A percentile compares a stretch with the other conserved stretches of the same genome.
Evolutionary conservation across 2,888 invertebrate species (phyloP).

Genomic region (Andricus curvator): DNA sequence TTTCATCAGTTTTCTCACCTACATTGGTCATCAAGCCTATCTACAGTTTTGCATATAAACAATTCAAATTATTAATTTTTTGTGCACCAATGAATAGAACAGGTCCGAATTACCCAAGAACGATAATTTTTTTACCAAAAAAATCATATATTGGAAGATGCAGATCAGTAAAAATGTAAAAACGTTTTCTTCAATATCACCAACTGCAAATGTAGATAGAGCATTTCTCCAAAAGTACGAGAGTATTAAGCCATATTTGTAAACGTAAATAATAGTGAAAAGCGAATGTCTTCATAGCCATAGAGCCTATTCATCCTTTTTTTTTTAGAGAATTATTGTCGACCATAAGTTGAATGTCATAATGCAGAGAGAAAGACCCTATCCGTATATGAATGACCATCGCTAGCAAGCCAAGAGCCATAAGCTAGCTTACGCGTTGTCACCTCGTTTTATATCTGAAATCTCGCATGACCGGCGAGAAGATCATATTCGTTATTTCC

Average conservation of each 20-base stretch:
- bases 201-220: no score
- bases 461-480: slow-evolving; percentile 32
- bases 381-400: slow-evolving; percentile 20
- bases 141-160: no score
- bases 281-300: not conserved
- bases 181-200: not conserved
- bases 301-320: slow-evolving; percentile 4
- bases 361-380: slow-evolving; percentile 4
- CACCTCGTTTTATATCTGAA: slow-evolving; percentile 53
- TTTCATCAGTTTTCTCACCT: no score
- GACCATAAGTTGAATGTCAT: slow-evolving; percentile 16
- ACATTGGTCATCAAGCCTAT: no score
- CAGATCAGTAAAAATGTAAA: not conserved
- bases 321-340: slow-evolving; percentile 10
- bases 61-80: no score
- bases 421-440: slow-evolving; percentile 47
- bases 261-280: not conserved
- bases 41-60: no score
- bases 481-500: slow-evolving; percentile 40
- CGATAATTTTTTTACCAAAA: no score
- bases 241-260: not conserved
- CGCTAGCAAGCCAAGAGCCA: slow-evolving; percentile 4
- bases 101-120: no score
- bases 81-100: no score
- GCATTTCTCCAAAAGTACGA: no score